A percentile compares a stretch with the other conserved stretches of the same genome.
These are phyloP conservation scores for Drosophila chauvacae DNA, from an alignment of 1,140 invertebrate genomes.

Conservation along the genomic window DNA sequence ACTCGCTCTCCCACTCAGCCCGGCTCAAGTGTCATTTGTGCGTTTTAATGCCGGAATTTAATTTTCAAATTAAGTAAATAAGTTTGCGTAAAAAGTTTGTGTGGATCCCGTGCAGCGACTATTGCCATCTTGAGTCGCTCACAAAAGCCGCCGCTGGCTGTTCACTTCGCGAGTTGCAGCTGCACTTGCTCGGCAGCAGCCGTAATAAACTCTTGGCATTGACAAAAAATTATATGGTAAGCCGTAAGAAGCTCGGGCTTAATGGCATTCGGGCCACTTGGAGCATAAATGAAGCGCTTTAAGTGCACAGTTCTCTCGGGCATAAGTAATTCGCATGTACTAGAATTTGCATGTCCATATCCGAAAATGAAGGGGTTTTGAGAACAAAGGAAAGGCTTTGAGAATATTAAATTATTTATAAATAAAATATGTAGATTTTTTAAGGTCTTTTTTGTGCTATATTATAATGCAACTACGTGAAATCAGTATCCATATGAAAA, in stretches of 20 bases:
- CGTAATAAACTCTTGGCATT: slow-evolving; percentile 55
- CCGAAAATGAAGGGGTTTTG: background rate
- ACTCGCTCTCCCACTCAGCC: slow-evolving; percentile 3
- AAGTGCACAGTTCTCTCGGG: background rate
- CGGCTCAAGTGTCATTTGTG: slow-evolving; percentile 82
- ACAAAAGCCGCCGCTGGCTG: slow-evolving; percentile 26
- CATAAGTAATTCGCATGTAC: background rate
- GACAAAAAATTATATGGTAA: slow-evolving; percentile 40
- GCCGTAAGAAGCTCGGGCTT: slow-evolving; percentile 18
- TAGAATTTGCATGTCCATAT: background rate
- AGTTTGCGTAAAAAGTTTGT: slow-evolving; percentile 64
- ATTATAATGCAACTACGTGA: background rate
- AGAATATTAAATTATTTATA: background rate
- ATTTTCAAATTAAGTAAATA: slow-evolving; percentile 81
- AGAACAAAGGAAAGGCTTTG: background rate
- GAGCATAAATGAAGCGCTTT: slow-evolving; percentile 28
- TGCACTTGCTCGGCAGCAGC: slow-evolving; percentile 2
- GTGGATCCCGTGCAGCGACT: slow-evolving; percentile 20
- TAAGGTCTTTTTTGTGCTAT: too few relatives aligned
- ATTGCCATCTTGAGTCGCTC: slow-evolving; percentile 14
- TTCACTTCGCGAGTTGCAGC: slow-evolving; percentile 37
- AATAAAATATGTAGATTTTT: background rate
- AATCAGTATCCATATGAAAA: background rate
- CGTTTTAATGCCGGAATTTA: slow-evolving; percentile 82
- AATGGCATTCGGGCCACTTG: slow-evolving; percentile 22